These are phyloP conservation scores for Cabera pusaria DNA, from an alignment of 2,888 invertebrate species.

Conservation along the genomic window DNA sequence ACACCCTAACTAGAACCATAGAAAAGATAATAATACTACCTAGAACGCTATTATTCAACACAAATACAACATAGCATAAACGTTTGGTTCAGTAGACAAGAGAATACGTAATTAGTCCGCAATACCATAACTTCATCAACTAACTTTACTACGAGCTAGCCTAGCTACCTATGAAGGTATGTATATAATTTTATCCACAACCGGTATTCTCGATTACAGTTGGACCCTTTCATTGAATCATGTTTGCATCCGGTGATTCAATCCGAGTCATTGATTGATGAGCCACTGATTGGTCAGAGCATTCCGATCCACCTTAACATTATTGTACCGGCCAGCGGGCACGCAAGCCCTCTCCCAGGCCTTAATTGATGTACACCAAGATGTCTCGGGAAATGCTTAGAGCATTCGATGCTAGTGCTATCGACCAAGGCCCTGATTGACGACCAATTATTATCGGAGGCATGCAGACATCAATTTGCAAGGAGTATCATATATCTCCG, in stretches of 20 bases:
- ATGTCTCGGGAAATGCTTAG: conserved; percentile 26
- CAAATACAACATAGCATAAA: no score
- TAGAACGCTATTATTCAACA: no score
- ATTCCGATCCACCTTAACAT: conserved; percentile 18
- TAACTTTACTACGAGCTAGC: no score
- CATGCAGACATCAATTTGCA: conserved; percentile 20
- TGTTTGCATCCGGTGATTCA: conserved; percentile 12
- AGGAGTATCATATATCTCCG: conserved; percentile 4
- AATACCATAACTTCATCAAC: no score
- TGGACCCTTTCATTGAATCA: conserved; percentile 11
- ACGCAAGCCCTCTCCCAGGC: conserved; percentile 8
- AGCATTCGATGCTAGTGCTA: conserved; percentile 23
- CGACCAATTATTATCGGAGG: conserved; percentile 25
- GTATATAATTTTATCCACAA: no score
- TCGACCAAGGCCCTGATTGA: conserved; percentile 27
- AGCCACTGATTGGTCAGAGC: conserved; percentile 10
- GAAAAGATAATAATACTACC: no score
- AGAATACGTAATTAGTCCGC: no score
- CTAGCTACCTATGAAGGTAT: no score
- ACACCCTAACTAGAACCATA: no score
- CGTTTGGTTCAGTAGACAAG: no score
- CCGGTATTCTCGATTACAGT: background rate
- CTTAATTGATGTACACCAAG: conserved; percentile 18
- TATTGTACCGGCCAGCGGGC: conserved; percentile 12
- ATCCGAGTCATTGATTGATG: conserved; percentile 11